phyloP scores from a whole-genome alignment of 2,797 vertebrate genomes.

The Meda fulgida region DNA sequence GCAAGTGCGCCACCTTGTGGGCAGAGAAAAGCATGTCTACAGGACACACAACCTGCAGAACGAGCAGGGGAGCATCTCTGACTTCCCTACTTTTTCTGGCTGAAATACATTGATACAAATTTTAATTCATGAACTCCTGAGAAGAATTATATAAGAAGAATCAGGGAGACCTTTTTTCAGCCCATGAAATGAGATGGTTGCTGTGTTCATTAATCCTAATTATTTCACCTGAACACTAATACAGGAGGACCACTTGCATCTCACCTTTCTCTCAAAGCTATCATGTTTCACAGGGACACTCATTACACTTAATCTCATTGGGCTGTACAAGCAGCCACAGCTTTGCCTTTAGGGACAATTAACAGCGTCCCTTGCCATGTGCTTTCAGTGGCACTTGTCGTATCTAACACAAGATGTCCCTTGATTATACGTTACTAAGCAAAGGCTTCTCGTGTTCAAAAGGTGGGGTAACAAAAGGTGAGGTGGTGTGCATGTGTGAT shows the following conservation, averaged over 20 bases:
- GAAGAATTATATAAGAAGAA: background rate
- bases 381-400: conserved; percentile 31
- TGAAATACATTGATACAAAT: background rate
- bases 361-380: conserved; percentile 49
- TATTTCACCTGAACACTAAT: background rate
- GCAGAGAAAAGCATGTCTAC: background rate
- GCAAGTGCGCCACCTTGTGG: conserved; percentile 44
- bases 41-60: background rate
- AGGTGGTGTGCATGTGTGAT: conserved; percentile 44
- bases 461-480: conserved; percentile 53
- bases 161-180: background rate
- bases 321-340: conserved; percentile 47
- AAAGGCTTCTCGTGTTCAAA: conserved; percentile 54
- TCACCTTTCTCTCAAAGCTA: conserved; percentile 24
- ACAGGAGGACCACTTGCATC: background rate
- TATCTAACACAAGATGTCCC: conserved; percentile 57
- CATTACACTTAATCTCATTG: conserved; percentile 43
- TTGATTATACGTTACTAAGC: conserved; percentile 58
- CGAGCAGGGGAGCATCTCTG: background rate
- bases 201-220: conserved; percentile 5
- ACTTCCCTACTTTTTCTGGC: background rate
- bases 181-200: background rate
- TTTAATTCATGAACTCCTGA: background rate
- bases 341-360: conserved; percentile 53
- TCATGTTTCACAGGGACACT: conserved; percentile 47